phyloP scores from a whole-genome alignment of 2,113 vertebrate genomes.

The Nettapus auritus region DNA sequence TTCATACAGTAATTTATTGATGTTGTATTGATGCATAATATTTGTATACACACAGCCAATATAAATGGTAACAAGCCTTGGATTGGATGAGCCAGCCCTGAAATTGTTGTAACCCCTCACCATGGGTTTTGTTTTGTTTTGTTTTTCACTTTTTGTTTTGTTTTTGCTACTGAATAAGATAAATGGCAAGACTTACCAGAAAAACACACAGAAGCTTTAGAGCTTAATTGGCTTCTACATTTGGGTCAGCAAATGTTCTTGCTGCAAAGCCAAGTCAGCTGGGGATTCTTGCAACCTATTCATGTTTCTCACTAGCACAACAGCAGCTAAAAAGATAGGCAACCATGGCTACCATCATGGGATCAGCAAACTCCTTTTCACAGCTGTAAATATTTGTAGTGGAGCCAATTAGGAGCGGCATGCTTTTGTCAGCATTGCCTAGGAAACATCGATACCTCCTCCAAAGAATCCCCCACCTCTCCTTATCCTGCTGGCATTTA shows the following conservation, averaged over 20 bases:
- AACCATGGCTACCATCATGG: conserved; percentile 40
- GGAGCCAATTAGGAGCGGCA: conserved; percentile 60
- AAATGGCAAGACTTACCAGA: conserved; percentile 29
- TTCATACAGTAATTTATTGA: background rate
- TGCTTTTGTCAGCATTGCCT: conserved; percentile 58
- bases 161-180: background rate
- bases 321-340: conserved; percentile 44
- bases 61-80: background rate
- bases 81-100: background rate
- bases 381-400: conserved; percentile 75
- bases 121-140: background rate
- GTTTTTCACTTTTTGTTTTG: background rate
- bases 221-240: conserved; percentile 43
- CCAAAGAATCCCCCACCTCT: conserved; percentile 48
- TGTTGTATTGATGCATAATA: background rate
- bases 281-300: conserved; percentile 27
- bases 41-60: background rate
- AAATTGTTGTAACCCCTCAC: background rate
- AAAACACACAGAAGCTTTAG: conserved; percentile 35
- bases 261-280: background rate
- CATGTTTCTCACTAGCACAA: background rate
- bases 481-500: background rate
- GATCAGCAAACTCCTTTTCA: conserved; percentile 61
- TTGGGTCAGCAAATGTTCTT: conserved; percentile 49
- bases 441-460: conserved; percentile 54